A percentile compares a stretch with the other conserved stretches of the same genome.
Conservation (phyloP, 2,113 vertebrate species). For the Pseudonaja textilis region DNA sequence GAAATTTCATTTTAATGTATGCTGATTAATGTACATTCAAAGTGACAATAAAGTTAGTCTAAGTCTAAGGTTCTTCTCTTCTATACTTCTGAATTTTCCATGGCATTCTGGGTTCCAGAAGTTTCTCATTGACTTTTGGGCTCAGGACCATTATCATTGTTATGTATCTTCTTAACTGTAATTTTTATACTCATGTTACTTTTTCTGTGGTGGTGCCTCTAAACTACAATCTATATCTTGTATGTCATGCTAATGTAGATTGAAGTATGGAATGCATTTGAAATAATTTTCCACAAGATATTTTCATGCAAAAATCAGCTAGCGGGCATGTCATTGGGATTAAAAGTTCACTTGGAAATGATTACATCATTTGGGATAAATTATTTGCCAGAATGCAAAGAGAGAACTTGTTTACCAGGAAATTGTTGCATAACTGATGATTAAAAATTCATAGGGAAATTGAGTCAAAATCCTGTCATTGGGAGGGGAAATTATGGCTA, state of each 20-base stretch:
- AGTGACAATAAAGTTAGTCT: no score
- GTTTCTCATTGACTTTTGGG: not conserved
- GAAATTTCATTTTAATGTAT: no score
- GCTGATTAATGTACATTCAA: no score
- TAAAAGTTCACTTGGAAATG: not conserved
- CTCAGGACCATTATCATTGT: not conserved
- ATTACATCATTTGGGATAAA: not conserved
- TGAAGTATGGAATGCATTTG: not conserved
- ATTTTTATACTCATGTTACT: not conserved
- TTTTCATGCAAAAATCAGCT: not conserved
- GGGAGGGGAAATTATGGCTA: not conserved
- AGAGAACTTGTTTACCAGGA: not conserved
- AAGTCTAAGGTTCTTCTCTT: not conserved
- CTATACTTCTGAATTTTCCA: not conserved
- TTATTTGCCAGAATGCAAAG: not conserved
- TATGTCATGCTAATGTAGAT: not conserved
- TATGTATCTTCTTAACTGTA: not conserved
- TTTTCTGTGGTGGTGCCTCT: not conserved
- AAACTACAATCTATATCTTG: not conserved
- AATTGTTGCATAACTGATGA: not conserved
- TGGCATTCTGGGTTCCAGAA: not conserved
- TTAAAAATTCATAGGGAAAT: not conserved
- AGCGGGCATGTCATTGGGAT: not conserved
- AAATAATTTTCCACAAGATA: not conserved
- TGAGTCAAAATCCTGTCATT: not conserved